Base-by-base conservation (phyloP, 2,888 invertebrate species). In the Lomographa bimaculata region DNA sequence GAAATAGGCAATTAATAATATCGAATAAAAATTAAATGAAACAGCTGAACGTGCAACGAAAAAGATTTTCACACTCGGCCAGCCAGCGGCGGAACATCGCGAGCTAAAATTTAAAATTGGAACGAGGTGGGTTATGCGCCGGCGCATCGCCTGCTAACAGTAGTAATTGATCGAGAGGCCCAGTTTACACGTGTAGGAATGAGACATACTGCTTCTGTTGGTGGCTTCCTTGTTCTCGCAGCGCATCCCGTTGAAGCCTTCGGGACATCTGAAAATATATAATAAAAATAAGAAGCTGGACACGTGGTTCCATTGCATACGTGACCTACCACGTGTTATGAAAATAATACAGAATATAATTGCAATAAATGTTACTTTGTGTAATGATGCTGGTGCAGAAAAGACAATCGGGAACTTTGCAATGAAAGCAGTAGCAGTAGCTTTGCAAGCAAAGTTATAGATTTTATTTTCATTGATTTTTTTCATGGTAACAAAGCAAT, bases 151-250 rank as follows among this genome's bases (percentile, higher is more conserved):
- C 67, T 71, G 89, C 91, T 93, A 94, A 91, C 94, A 94, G 91
- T 94, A 94, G 91, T 93, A 94, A 82, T 93, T 93, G 84, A 92
- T 92, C 74, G 92, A 93, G 76, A 93, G 91, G 87, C 94, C 94
- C 90, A 93, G 91, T 91, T 93, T 93, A 93, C 94, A 94, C 87
- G 92, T 92, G 90, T 92, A 93, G 84, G 92, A 91, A 87, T 91
- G 92, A 93, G 94, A 94, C 94, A 92, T 94, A 94, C 94, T 94
- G 91, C 93, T 92, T 75, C 83, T 81, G 78, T 92, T 92, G 81
- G 92, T 91, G 74, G 94, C 92, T 84, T 93, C 93, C 92, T 95
- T 95, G 82, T 92, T 92, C 87, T 94, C 94, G 89, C 95, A 95
- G 71, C 94, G 92, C 77, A 92, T 92, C 70, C 95, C 95, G 76